Evolutionary conservation across 1,140 invertebrate species (phyloP).

Genomic region (Aphelinus atriplicis): DNA sequence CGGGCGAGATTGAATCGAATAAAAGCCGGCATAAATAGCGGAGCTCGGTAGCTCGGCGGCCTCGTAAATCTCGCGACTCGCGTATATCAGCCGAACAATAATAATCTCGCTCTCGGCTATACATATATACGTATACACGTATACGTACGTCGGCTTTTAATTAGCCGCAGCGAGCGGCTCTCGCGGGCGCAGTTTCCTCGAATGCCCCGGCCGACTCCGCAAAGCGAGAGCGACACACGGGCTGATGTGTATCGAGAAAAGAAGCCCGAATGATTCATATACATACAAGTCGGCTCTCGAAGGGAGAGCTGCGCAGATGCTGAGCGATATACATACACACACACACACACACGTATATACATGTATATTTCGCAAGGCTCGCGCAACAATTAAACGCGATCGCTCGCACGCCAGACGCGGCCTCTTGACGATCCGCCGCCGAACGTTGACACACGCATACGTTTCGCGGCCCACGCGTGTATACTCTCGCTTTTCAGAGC

Average conservation of each 20-base stretch:
- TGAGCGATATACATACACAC: not conserved
- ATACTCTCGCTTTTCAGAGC: too few relatives aligned
- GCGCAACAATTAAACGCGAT: conserved; percentile 20
- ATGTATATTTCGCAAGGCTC: not conserved
- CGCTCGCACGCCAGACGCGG: not conserved
- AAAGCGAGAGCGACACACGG: not conserved
- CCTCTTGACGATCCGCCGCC: not conserved
- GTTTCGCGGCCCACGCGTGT: conserved; percentile 11
- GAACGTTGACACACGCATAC: conserved; percentile 1
- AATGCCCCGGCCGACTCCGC: conserved; percentile 6
- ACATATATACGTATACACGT: too few relatives aligned
- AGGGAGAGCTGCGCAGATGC: not conserved
- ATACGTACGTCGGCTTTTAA: too few relatives aligned
- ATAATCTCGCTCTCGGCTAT: too few relatives aligned
- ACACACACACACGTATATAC: not conserved
- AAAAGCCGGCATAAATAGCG: too few relatives aligned
- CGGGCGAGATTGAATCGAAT: too few relatives aligned
- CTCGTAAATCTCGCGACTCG: too few relatives aligned
- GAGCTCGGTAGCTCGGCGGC: too few relatives aligned
- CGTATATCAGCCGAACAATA: too few relatives aligned
- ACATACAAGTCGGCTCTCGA: not conserved
- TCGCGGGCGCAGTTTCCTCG: not conserved
- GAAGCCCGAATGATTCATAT: not conserved
- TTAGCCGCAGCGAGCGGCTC: not conserved
- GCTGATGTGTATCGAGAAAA: too few relatives aligned